phyloP scores from a whole-genome alignment of 2,113 vertebrate species.

The Anguilla rostrata region DNA sequence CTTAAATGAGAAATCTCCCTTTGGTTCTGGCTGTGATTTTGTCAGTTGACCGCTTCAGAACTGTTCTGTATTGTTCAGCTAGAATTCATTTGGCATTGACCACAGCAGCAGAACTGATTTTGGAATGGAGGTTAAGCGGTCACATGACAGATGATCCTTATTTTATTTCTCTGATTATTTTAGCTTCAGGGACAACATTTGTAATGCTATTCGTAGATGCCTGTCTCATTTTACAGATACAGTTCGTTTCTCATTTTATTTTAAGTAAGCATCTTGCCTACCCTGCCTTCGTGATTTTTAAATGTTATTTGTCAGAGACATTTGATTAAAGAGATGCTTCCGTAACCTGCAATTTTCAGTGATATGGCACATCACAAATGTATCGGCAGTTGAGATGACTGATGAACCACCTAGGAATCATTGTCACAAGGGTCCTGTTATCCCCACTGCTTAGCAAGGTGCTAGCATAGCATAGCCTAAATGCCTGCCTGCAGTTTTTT shows the following conservation, averaged over 20 bases:
- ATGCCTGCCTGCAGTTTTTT: constrained; percentile 1
- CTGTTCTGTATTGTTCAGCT: neutral
- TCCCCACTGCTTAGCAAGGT: neutral
- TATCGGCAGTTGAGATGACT: neutral
- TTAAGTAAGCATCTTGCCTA: neutral
- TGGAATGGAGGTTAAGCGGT: neutral
- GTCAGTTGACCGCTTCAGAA: neutral
- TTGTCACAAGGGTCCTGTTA: neutral
- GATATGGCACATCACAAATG: neutral
- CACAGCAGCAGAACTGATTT: neutral
- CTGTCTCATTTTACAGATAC: neutral
- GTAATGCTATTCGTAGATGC: neutral
- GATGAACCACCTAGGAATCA: neutral
- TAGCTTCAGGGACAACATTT: neutral
- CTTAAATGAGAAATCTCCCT: neutral
- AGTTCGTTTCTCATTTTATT: neutral
- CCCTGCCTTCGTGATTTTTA: neutral
- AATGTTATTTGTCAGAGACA: neutral
- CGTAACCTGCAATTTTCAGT: neutral
- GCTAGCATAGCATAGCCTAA: neutral
- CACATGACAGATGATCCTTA: neutral
- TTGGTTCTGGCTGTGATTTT: neutral
- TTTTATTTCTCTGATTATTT: neutral
- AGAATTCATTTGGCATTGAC: neutral
- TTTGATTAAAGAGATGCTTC: neutral